Conservation (phyloP, 2,113 vertebrate genomes). For the Deroptyus accipitrinus region DNA sequence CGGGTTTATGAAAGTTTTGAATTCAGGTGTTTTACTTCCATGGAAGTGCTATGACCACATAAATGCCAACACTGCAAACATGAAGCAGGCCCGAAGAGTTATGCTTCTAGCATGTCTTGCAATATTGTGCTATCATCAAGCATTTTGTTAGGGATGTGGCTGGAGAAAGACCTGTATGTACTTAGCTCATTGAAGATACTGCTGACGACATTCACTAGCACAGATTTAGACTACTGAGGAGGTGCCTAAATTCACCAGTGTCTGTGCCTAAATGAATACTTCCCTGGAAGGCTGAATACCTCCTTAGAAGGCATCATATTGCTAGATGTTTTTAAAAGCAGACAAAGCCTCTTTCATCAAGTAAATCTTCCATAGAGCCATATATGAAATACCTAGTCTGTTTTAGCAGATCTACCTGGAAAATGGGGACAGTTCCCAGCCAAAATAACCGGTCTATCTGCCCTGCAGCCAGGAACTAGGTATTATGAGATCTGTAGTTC, state of each 20-base stretch:
- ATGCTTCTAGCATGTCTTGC: accelerated
- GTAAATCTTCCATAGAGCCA: not conserved
- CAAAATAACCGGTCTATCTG: not conserved
- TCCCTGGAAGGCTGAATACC: not conserved
- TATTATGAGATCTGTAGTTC: not conserved
- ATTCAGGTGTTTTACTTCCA: not conserved
- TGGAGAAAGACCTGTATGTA: not conserved
- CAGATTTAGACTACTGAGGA: not conserved
- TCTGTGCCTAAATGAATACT: not conserved
- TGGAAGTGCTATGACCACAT: not conserved
- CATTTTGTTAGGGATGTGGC: not conserved
- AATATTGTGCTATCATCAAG: not conserved
- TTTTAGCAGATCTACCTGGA: not conserved
- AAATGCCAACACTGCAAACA: not conserved
- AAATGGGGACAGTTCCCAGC: not conserved
- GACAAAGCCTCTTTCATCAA: not conserved
- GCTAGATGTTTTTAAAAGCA: not conserved
- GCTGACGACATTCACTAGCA: not conserved
- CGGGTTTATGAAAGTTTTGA: not conserved
- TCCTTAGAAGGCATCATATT: not conserved
- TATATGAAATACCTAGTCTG: not conserved
- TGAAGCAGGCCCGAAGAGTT: not conserved
- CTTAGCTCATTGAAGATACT: not conserved
- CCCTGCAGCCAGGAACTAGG: not conserved
- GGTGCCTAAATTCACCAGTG: not conserved